Evolutionary conservation across 2,113 vertebrate genomes (phyloP).

Genomic region (Trematocara zebra): DNA sequence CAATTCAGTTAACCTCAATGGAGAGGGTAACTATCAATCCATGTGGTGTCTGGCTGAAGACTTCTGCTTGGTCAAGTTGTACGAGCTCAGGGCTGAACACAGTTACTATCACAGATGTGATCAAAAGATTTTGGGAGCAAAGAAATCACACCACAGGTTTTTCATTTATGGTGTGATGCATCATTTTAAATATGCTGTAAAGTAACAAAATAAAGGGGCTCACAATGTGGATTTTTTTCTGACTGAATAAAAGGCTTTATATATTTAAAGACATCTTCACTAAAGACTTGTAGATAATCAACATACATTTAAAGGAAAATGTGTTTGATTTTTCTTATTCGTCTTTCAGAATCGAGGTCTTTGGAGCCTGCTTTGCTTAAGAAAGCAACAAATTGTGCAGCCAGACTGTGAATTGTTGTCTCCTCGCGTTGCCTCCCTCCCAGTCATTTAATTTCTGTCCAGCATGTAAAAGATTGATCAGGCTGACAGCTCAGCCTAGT

Average conservation of each 20-base stretch:
- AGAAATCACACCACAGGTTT: fast-evolving
- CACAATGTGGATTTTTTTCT: neutral
- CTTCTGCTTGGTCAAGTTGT: conserved; percentile 28
- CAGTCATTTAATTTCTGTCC: neutral
- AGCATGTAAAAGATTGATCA: neutral
- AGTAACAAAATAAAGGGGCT: neutral
- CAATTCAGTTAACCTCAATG: neutral
- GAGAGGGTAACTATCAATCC: conserved; percentile 11
- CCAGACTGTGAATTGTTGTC: neutral
- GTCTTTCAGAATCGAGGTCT: neutral
- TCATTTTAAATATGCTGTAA: neutral
- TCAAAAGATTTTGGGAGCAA: neutral
- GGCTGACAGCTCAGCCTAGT: neutral
- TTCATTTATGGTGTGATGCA: neutral
- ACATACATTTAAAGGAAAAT: neutral
- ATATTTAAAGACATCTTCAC: neutral
- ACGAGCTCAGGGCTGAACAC: neutral
- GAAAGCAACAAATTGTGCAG: neutral
- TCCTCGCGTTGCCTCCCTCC: neutral
- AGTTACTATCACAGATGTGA: neutral
- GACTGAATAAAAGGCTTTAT: neutral
- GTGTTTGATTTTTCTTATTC: fast-evolving
- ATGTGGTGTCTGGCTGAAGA: conserved; percentile 20
- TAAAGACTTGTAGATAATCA: neutral
- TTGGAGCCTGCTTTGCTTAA: neutral